A percentile compares a stretch with the other conserved stretches of the same genome.
Evolutionary conservation across 2,888 invertebrate species (phyloP).

Genomic region (Sesia apiformis): DNA sequence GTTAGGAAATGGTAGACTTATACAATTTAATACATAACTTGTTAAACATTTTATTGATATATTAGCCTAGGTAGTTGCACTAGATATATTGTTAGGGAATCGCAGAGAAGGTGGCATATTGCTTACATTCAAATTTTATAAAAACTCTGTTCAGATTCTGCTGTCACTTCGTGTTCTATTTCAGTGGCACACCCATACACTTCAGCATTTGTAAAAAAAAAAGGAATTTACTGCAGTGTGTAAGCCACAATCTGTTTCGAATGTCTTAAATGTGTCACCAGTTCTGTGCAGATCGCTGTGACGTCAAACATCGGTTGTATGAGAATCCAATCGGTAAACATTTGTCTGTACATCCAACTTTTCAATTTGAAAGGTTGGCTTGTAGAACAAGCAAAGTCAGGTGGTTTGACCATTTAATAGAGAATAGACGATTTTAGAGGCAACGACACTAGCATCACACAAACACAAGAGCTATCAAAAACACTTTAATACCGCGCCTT

Average conservation of each 20-base stretch:
- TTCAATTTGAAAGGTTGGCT: background rate
- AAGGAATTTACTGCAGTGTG: too few species aligned
- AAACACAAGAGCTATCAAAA: slow-evolving; percentile 56
- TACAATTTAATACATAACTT: slow-evolving; percentile 36
- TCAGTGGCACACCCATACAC: too few species aligned
- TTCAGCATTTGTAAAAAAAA: too few species aligned
- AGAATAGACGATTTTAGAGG: slow-evolving; percentile 50
- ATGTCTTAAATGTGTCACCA: background rate
- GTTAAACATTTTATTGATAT: slow-evolving; percentile 48
- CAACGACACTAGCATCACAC: slow-evolving; percentile 63
- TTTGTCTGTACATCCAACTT: background rate
- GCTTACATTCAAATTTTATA: background rate
- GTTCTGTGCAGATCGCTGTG: background rate
- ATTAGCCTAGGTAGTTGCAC: slow-evolving; percentile 52
- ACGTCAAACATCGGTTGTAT: slow-evolving; percentile 1
- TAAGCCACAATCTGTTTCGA: too few species aligned
- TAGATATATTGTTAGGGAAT: slow-evolving; percentile 31
- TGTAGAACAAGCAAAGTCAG: background rate
- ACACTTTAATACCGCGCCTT: background rate
- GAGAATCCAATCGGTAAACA: slow-evolving; percentile 7
- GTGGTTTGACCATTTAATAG: slow-evolving; percentile 9
- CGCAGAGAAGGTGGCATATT: slow-evolving; percentile 1
- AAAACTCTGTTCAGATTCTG: too few species aligned
- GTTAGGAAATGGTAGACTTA: slow-evolving; percentile 35
- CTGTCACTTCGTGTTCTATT: too few species aligned